Evolutionary conservation across 2,888 invertebrate species (phyloP), one percentile per base, ranked within the genome.

Genomic region (Colostygia pectinataria): DNA sequence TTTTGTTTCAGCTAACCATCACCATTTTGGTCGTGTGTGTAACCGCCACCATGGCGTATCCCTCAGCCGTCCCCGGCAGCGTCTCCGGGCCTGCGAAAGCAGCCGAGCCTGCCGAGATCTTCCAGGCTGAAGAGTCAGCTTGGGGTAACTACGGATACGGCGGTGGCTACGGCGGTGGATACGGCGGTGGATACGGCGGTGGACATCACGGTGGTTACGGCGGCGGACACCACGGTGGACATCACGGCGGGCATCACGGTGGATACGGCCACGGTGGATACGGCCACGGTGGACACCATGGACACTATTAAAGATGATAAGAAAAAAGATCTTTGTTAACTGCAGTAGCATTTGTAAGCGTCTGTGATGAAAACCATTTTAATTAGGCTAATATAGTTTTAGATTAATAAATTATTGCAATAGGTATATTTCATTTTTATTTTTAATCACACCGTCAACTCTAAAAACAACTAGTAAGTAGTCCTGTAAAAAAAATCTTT

Each of bases 1-100:
- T n/a, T n/a, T n/a, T n/a, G 10, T 65, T 64, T 8, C 58, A 69
- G 69, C 54, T 65, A 12, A 57, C 59, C 28, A 45, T 59, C 20
- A 53, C 58, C 37, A 49, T 55, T 18, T 12, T 68, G 12, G 15
- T 66, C 38, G 32, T 61, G 9, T 65, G 65, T n/a, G n/a, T n/a
- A n/a, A n/a, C n/a, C 45, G 61, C 65, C 25, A 54, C 60, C 9
- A 37, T 62, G 31, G 66, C 59, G 24, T 53, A 52, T 27, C 61
- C 56, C 6, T 55, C 56, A 8, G 39, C 46, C n/a, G 20, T 53
- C 10, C 53, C 49, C 12, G n/a, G 4, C 1, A 33, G 4, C n/a
- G n/a, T n/a, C n/a, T n/a, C n/a, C n/a, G n/a, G n/a, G n/a, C n/a
- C n/a, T n/a, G n/a, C n/a, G n/a, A n/a, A n/a, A n/a, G n/a, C n/a